Base-by-base conservation (phyloP, 2,888 invertebrate genomes). In the Saturnia pavonia region DNA sequence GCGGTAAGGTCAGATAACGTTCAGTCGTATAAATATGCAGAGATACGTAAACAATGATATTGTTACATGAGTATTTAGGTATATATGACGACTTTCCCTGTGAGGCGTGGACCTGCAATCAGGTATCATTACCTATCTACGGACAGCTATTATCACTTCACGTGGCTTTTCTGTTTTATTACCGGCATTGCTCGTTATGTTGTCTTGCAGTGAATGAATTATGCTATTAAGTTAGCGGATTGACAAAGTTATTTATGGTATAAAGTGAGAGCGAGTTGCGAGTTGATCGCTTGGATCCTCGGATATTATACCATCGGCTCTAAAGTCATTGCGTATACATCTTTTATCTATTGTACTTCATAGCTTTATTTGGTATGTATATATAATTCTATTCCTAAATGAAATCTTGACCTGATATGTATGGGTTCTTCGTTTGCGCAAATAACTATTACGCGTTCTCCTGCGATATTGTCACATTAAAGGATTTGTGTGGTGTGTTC, bases 181-280 rank as follows among this genome's bases (percentile, higher is more conserved):
- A 93, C 92, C 91, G 87, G 85, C 87, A 85, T 89, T 89, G 91
- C 91, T 93, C 92, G 93, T 93, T 93, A 93, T 93, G 92, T 88
- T 92, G 92, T 92, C 92, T 90, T 90, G 90, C 77, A 88, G 90
- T 87, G 91, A 91, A 91, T 92, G 93, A 93, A 92, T 93, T 93
- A 91, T 92, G 91, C 92, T 91, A 92, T 93, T 93, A 93, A 92
- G 93, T 93, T 92, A 92, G 92, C 91, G 90, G 93, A 92, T 92
- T 93, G 92, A 93, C 93, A 92, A 91, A 92, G 91, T 92, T 93
- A 92, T 93, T 93, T 93, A 93, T 92, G 91, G 91, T 88, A 85
- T 89, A 89, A 88, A 90, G 91, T 88, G 89, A 88, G 89, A 87
- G 86, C 85, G 82, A 84, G 84, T 82, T 88, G 88, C 88, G 88